Percentiles rank a stretch among this genome's conserved stretches.
phyloP scores from a whole-genome alignment of 2,888 invertebrate genomes.

The Calephelis perditalis region DNA sequence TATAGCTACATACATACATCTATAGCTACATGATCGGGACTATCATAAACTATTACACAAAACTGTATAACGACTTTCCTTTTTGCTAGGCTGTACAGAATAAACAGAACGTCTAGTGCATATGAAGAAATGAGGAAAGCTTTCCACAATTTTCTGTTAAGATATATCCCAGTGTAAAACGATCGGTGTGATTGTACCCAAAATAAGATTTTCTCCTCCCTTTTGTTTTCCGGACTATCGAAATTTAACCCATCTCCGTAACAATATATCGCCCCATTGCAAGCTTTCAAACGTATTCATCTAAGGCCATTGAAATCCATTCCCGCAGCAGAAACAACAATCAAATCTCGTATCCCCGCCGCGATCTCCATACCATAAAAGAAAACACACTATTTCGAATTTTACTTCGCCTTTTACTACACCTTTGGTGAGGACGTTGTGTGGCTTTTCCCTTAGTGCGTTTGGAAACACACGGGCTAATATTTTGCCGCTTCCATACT shows the following conservation, averaged over 20 bases:
- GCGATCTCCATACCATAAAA: slow-evolving; percentile 48
- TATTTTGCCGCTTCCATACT: slow-evolving; percentile 21
- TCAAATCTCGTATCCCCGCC: slow-evolving; percentile 43
- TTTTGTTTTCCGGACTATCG: slow-evolving; percentile 12
- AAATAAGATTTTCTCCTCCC: slow-evolving; percentile 3
- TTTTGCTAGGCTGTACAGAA: no score
- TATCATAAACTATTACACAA: no score
- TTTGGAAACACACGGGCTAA: slow-evolving; percentile 32
- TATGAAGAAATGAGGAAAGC: no score
- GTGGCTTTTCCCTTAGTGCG: slow-evolving; percentile 28
- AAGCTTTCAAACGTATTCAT: slow-evolving; percentile 32
- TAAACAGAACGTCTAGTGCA: no score
- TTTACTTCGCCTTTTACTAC: slow-evolving; percentile 52
- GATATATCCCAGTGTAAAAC: not conserved
- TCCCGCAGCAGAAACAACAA: slow-evolving; percentile 35
- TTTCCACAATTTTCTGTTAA: no score
- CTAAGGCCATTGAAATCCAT: slow-evolving; percentile 41
- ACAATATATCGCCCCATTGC: slow-evolving; percentile 26
- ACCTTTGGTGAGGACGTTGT: slow-evolving; percentile 49
- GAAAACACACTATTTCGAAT: slow-evolving; percentile 49
- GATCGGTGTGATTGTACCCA: not conserved
- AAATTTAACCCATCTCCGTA: slow-evolving; percentile 11
- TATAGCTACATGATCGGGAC: no score
- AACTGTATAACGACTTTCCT: no score
- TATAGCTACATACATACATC: no score